These are phyloP conservation scores for Tetropium fuscum DNA, from an alignment of 2,888 invertebrate species.

Conservation along the genomic window DNA sequence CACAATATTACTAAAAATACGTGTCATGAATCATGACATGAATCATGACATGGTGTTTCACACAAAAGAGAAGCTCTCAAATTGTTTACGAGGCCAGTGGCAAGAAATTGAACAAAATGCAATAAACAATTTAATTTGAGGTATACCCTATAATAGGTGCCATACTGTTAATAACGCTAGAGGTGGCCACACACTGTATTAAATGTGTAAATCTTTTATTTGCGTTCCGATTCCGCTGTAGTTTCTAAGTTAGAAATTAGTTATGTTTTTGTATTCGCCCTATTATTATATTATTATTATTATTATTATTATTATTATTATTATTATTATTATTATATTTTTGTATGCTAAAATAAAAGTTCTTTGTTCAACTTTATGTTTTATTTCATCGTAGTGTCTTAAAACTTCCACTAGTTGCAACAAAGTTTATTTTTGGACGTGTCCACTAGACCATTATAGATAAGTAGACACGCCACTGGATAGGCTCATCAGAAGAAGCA, in stretches of 20 bases:
- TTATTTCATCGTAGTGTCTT: too few species aligned
- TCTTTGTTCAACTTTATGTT: too few species aligned
- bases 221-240: not conserved
- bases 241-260: not conserved
- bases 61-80: conserved; percentile 1
- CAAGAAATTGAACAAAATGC: conserved; percentile 8
- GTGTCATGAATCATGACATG: not conserved
- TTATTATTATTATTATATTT: too few species aligned
- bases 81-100: conserved; percentile 4
- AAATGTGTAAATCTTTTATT: conserved; percentile 11
- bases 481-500: too few species aligned
- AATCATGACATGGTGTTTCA: not conserved
- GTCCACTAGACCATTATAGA: too few species aligned
- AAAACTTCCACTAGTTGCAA: too few species aligned
- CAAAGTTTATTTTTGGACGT: too few species aligned
- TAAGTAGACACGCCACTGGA: too few species aligned
- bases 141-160: conserved; percentile 20
- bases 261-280: too few species aligned
- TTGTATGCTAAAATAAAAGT: too few species aligned
- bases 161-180: conserved; percentile 11
- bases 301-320: too few species aligned
- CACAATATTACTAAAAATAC: not conserved
- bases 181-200: conserved; percentile 15
- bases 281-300: too few species aligned
- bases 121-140: conserved; percentile 21